Conservation (phyloP, 1,140 invertebrate species). For the Papilio polytes region DNA sequence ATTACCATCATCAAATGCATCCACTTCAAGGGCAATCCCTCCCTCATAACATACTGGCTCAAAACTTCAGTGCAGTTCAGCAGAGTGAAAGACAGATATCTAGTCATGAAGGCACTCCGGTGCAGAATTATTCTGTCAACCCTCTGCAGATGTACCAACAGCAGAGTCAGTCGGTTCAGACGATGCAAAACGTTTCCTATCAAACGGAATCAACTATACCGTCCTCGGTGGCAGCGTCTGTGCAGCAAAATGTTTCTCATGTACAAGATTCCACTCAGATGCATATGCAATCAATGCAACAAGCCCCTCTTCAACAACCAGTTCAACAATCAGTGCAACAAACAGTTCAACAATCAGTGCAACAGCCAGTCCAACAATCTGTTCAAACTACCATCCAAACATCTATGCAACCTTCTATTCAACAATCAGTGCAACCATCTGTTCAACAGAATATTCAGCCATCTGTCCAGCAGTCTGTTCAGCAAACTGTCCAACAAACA, state of each 20-base stretch:
- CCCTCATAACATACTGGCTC: conserved; percentile 69
- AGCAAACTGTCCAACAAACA: conserved; percentile 37
- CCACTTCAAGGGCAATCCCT: conserved; percentile 74
- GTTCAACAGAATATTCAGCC: conserved; percentile 25
- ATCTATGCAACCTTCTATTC: conserved; percentile 37
- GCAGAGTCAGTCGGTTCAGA: conserved; percentile 61
- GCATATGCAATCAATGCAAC: conserved; percentile 44
- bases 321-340: conserved; percentile 8
- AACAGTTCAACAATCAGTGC: not conserved
- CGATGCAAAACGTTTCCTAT: conserved; percentile 56
- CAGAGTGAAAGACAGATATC: conserved; percentile 80
- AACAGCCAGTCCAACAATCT: conserved; percentile 40
- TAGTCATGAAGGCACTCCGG: conserved; percentile 83
- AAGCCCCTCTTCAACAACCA: conserved; percentile 25
- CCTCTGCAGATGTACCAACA: conserved; percentile 77
- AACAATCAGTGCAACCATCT: conserved; percentile 41
- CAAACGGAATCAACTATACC: conserved; percentile 50
- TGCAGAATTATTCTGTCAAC: conserved; percentile 78
- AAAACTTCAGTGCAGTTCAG: conserved; percentile 66
- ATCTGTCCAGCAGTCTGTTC: conserved; percentile 13
- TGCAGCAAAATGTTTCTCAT: conserved; percentile 45
- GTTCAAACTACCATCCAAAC: conserved; percentile 43
- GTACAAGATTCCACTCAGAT: conserved; percentile 34
- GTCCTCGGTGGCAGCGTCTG: conserved; percentile 51
- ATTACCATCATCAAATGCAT: conserved; percentile 66